Percentiles rank a stretch among this genome's conserved stretches.
Evolutionary conservation across 2,797 vertebrate species (phyloP).

Genomic region (Hypotaenidia okinawae): DNA sequence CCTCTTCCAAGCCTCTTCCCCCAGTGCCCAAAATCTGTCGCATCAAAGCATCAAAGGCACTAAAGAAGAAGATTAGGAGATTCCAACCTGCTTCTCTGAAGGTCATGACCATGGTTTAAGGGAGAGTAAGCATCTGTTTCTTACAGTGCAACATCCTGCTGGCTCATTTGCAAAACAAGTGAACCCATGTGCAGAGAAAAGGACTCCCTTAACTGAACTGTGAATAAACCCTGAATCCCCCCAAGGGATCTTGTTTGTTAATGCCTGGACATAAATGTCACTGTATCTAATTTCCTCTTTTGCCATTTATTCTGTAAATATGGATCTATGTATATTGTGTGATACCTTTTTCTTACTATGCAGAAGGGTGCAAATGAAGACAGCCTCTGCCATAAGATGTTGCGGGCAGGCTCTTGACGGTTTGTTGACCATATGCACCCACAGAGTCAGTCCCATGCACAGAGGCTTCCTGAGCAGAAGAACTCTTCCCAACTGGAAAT

Average conservation of each 20-base stretch:
- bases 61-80: constrained; percentile 94
- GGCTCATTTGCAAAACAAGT: not conserved
- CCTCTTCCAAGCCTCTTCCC: constrained; percentile 74
- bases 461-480: not conserved
- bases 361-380: constrained; percentile 7
- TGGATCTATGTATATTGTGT: not conserved
- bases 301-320: constrained; percentile 35
- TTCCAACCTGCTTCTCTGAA: constrained; percentile 93
- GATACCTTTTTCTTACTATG: not conserved
- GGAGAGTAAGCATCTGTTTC: not conserved
- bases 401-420: not conserved
- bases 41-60: constrained; percentile 93
- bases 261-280: constrained; percentile 9
- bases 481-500: not conserved
- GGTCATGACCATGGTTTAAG: constrained; percentile 95
- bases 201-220: constrained; percentile 1
- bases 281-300: constrained; percentile 37
- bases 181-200: not conserved
- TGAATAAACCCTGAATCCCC: constrained; percentile 2
- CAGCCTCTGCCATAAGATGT: not conserved
- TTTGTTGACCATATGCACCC: not conserved
- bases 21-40: constrained; percentile 86
- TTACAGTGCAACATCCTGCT: not conserved
- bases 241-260: constrained; percentile 19
- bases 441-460: not conserved